These are phyloP conservation scores for Coturnix japonica DNA, from an alignment of 2,113 vertebrate genomes.

Conservation along the genomic window DNA sequence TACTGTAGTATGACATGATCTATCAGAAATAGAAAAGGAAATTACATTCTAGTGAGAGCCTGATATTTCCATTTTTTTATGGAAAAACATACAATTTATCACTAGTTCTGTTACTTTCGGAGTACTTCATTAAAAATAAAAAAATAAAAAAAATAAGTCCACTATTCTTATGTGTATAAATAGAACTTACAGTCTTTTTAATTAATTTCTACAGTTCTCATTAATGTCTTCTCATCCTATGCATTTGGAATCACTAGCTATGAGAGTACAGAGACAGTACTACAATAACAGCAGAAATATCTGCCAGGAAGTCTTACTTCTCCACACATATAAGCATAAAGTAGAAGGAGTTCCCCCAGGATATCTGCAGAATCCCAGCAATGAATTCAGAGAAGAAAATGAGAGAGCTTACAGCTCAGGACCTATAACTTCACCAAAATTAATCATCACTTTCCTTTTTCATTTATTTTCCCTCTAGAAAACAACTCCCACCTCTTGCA, in stretches of 20 bases:
- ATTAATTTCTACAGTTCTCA: conserved; percentile 23
- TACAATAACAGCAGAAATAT: background rate
- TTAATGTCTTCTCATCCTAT: background rate
- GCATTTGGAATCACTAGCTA: background rate
- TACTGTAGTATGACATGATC: background rate
- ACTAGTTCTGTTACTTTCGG: background rate
- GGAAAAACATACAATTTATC: background rate
- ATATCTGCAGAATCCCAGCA: background rate
- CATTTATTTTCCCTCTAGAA: background rate
- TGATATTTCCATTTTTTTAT: conserved; percentile 30
- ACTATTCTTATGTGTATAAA: background rate
- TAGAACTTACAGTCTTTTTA: background rate
- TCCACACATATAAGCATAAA: background rate
- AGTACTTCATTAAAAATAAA: conserved; percentile 6
- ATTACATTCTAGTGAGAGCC: background rate
- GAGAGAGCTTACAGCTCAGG: background rate
- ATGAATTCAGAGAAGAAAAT: background rate
- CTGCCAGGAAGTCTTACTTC: background rate
- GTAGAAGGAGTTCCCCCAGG: background rate
- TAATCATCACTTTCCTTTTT: background rate
- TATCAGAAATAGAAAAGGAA: conserved; percentile 19
- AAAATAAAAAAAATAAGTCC: background rate
- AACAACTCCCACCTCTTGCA: background rate
- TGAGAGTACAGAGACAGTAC: background rate
- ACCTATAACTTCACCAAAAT: background rate